Evolutionary conservation across 1,140 invertebrate species (phyloP).

Genomic region (Aphelinus certus): DNA sequence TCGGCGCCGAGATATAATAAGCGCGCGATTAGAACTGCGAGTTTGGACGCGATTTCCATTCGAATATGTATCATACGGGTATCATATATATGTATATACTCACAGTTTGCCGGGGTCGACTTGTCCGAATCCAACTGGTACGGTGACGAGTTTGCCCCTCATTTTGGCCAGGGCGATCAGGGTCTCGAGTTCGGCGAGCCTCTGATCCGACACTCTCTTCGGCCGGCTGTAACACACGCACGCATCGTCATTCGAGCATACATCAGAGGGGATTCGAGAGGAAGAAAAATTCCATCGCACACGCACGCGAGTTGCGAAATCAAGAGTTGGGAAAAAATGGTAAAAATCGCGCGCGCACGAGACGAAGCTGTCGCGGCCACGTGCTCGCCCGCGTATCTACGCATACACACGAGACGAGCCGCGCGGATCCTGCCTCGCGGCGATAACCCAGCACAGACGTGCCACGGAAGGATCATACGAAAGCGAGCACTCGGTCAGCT

Average conservation of each 20-base stretch:
- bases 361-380: not conserved
- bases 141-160: constrained; percentile 65
- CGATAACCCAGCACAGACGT: not conserved
- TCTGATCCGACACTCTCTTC: constrained; percentile 74
- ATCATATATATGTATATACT: constrained; percentile 50
- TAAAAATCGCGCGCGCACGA: too few relatives aligned
- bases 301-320: too few relatives aligned
- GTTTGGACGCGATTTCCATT: too few relatives aligned
- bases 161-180: constrained; percentile 67
- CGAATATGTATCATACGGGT: too few relatives aligned
- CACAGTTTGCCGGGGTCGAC: constrained; percentile 69
- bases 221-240: constrained; percentile 60
- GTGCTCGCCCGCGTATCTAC: not conserved
- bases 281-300: too few relatives aligned
- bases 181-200: constrained; percentile 73
- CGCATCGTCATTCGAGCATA: too few relatives aligned
- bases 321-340: too few relatives aligned
- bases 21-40: too few relatives aligned
- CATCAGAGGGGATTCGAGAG: too few relatives aligned
- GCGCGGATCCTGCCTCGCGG: not conserved
- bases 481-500: too few relatives aligned
- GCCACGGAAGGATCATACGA: too few relatives aligned
- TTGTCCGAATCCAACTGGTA: constrained; percentile 68
- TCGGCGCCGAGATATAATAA: too few relatives aligned
- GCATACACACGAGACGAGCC: not conserved